phyloP scores from a whole-genome alignment of 2,113 vertebrate genomes.

The Saguinus imperator region DNA sequence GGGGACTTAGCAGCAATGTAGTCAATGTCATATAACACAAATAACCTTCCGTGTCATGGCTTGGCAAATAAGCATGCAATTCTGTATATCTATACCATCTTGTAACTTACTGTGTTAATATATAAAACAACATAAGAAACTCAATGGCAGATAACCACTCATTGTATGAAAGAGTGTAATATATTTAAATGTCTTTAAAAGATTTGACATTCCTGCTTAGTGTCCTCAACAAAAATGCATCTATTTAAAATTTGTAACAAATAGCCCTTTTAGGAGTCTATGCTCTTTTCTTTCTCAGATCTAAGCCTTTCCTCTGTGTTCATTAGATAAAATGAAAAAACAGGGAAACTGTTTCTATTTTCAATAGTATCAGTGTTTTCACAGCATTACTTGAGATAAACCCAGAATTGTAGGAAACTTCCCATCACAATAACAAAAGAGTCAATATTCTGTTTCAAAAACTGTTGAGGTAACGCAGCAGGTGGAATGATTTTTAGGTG shows the following conservation, averaged over 20 bases:
- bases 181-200: constrained; percentile 48
- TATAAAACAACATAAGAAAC: constrained; percentile 47
- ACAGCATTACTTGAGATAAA: constrained; percentile 46
- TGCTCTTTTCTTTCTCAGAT: constrained; percentile 23
- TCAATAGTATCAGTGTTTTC: constrained; percentile 23
- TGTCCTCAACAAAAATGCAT: constrained; percentile 28
- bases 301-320: constrained; percentile 36
- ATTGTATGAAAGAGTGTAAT: constrained; percentile 17
- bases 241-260: constrained; percentile 53
- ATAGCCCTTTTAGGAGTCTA: background rate
- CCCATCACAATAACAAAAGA: constrained; percentile 7
- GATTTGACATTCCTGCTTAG: constrained; percentile 20
- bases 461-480: background rate
- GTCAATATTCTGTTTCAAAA: constrained; percentile 44
- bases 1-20: constrained; percentile 50
- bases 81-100: constrained; percentile 71
- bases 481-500: constrained; percentile 4
- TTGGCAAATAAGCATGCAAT: constrained; percentile 75
- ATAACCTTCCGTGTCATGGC: constrained; percentile 66
- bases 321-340: constrained; percentile 59
- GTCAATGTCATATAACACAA: constrained; percentile 46
- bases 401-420: constrained; percentile 12
- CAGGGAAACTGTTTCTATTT: constrained; percentile 12
- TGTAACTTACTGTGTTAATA: constrained; percentile 72
- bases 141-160: constrained; percentile 17